Conservation (phyloP, 2,113 vertebrate genomes). For the Bos indicus region DNA sequence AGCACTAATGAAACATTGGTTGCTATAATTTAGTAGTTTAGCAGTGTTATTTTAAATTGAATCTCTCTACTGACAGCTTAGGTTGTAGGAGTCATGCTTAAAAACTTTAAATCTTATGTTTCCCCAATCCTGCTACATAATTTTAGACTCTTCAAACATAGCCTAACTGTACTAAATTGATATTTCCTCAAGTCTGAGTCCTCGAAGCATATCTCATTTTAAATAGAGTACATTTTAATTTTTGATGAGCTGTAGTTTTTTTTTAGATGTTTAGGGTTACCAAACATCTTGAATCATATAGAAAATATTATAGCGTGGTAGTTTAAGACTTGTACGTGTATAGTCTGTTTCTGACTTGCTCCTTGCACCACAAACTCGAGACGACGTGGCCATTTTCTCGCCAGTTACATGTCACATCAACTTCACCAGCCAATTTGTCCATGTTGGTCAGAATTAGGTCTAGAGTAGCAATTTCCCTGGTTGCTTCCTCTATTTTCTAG, state of each 20-base stretch:
- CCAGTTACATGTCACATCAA: constrained; percentile 25
- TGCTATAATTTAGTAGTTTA: constrained; percentile 1
- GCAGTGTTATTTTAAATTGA: constrained; percentile 41
- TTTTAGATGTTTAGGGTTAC: constrained; percentile 37
- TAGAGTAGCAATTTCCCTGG: constrained; percentile 34
- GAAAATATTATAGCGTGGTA: not conserved
- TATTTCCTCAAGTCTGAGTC: constrained; percentile 54
- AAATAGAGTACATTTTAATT: constrained; percentile 63
- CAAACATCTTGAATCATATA: constrained; percentile 38
- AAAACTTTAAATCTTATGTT: constrained; percentile 64
- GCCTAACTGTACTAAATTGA: constrained; percentile 47
- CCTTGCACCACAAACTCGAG: not conserved
- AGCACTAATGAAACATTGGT: not conserved
- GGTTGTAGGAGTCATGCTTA: constrained; percentile 63
- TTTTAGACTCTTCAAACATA: constrained; percentile 67
- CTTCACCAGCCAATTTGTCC: constrained; percentile 36
- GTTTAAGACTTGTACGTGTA: not conserved
- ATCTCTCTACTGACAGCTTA: constrained; percentile 59
- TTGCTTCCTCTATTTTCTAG: constrained; percentile 63
- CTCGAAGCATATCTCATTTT: constrained; percentile 51
- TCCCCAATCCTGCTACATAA: constrained; percentile 65
- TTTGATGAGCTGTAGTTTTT: constrained; percentile 21
- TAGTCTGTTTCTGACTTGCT: constrained; percentile 7
- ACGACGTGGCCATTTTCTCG: not conserved
- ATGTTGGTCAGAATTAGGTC: constrained; percentile 51